These are phyloP conservation scores for Anarrhichthys ocellatus DNA, from an alignment of 2,113 vertebrate genomes.

Conservation along the genomic window DNA sequence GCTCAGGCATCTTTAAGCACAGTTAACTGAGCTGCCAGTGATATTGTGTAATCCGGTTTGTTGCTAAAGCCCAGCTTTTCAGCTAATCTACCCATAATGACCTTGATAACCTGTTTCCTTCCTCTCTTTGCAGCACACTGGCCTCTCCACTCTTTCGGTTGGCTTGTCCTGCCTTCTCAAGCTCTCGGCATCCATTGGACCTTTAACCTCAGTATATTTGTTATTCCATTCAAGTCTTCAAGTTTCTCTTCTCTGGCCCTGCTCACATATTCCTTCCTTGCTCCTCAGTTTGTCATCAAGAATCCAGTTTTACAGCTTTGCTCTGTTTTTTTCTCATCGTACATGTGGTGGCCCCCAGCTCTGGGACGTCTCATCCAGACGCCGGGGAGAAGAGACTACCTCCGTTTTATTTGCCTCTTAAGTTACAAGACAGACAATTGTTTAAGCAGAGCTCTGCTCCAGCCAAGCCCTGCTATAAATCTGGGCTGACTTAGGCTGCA, in stretches of 20 bases:
- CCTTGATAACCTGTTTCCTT: slow-evolving; percentile 55
- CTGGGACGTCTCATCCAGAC: slow-evolving; percentile 43
- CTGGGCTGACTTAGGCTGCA: slow-evolving; percentile 59
- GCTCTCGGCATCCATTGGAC: slow-evolving; percentile 15
- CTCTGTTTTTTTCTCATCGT: slow-evolving; percentile 17
- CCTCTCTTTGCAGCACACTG: slow-evolving; percentile 27
- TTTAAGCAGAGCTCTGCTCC: slow-evolving; percentile 70
- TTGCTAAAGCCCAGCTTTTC: slow-evolving; percentile 43
- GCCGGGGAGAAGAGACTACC: slow-evolving; percentile 45
- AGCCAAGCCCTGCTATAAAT: slow-evolving; percentile 66
- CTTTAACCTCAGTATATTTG: slow-evolving; percentile 46
- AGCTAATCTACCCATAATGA: slow-evolving; percentile 60
- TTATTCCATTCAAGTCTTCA: slow-evolving; percentile 37
- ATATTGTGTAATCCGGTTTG: slow-evolving; percentile 65
- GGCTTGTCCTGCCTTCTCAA: slow-evolving; percentile 6
- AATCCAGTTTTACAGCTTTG: slow-evolving; percentile 37
- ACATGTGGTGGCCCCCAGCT: slow-evolving; percentile 49
- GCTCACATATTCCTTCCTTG: slow-evolving; percentile 22
- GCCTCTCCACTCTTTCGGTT: slow-evolving; percentile 7
- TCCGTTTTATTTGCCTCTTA: slow-evolving; percentile 65
- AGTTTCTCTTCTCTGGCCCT: slow-evolving; percentile 17
- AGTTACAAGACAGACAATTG: slow-evolving; percentile 71
- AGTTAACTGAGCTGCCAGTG: slow-evolving; percentile 43
- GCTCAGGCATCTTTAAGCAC: slow-evolving; percentile 34
- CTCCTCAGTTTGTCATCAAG: slow-evolving; percentile 11